phyloP scores from a whole-genome alignment of 1,140 invertebrate species.

The Aphis craccivora region DNA sequence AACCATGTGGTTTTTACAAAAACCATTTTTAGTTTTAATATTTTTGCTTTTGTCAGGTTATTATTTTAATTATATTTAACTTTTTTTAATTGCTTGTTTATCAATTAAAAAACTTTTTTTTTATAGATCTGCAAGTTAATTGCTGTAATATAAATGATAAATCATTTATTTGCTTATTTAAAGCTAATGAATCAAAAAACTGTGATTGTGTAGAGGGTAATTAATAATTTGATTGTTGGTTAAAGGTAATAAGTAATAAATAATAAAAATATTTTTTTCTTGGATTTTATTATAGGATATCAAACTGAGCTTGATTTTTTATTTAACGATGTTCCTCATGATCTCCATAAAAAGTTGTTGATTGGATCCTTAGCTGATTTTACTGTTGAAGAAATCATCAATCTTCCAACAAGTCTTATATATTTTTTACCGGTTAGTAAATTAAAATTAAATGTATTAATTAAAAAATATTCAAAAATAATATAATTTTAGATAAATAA shows the following conservation, averaged over 20 bases:
- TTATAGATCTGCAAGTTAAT: background rate
- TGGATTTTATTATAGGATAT: background rate
- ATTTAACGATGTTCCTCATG: background rate
- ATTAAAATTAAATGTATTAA: background rate
- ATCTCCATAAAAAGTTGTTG: background rate
- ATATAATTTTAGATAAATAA: conserved; percentile 37
- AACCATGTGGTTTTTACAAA: conserved; percentile 8
- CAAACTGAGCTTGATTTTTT: background rate
- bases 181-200: background rate
- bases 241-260: background rate
- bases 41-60: background rate
- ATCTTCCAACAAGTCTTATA: background rate
- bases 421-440: conserved; percentile 44
- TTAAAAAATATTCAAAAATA: background rate
- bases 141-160: background rate
- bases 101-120: background rate
- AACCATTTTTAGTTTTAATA: background rate
- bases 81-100: background rate
- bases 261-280: background rate
- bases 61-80: background rate
- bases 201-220: conserved; percentile 23
- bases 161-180: background rate
- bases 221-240: background rate
- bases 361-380: background rate
- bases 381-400: conserved; percentile 19